phyloP scores from a whole-genome alignment of 1,140 invertebrate species.

The Ylistrum balloti region DNA sequence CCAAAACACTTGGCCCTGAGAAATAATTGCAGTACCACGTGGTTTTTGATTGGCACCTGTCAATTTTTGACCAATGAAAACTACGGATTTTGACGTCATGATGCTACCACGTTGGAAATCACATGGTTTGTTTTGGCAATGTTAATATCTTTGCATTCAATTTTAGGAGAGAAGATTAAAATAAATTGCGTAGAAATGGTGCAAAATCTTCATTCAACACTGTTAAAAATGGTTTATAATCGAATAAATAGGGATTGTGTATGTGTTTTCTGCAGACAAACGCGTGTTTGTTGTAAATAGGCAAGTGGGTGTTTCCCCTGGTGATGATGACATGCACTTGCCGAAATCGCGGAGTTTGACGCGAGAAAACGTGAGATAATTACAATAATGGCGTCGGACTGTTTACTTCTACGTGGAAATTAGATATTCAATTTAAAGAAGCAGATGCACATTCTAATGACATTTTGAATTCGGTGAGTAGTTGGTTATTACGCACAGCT shows the following conservation, averaged over 20 bases:
- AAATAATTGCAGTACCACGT: slow-evolving; percentile 79
- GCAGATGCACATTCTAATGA: background rate
- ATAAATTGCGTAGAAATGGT: background rate
- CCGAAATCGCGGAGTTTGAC: background rate
- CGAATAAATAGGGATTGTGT: background rate
- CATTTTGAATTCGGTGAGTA: slow-evolving; percentile 7
- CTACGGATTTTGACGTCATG: slow-evolving; percentile 67
- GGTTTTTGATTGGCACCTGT: slow-evolving; percentile 77
- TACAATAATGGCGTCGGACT: background rate
- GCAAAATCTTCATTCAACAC: background rate
- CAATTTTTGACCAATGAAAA: slow-evolving; percentile 70
- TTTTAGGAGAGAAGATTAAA: background rate
- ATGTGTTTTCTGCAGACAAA: background rate
- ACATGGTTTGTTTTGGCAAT: slow-evolving; percentile 70
- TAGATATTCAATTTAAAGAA: background rate
- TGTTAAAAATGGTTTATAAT: background rate
- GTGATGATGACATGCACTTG: slow-evolving; percentile 2
- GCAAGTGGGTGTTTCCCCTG: slow-evolving; percentile 23
- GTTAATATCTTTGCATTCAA: slow-evolving; percentile 4
- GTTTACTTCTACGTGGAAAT: background rate
- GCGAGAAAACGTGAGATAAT: slow-evolving; percentile 11
- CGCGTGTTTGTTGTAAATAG: slow-evolving; percentile 25
- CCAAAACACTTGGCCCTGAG: slow-evolving; percentile 77
- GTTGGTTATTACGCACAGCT: background rate
- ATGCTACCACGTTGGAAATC: slow-evolving; percentile 66